Conservation (phyloP, 2,888 invertebrate genomes). For the Tortricodes alternella region DNA sequence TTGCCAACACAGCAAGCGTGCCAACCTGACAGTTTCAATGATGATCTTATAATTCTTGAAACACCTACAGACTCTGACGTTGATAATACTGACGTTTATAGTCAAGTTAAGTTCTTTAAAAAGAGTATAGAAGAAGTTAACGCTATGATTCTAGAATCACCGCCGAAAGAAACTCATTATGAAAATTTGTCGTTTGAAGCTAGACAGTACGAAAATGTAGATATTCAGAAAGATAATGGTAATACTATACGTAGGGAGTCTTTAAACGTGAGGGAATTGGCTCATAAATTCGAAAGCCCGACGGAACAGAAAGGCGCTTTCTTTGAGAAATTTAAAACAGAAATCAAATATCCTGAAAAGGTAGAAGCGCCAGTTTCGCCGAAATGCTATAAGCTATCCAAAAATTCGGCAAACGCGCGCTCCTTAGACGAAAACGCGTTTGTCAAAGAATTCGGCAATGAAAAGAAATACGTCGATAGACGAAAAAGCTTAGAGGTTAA, state of each 20-base stretch:
- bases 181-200: conserved; percentile 60
- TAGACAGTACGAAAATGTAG: conserved; percentile 65
- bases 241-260: conserved; percentile 50
- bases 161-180: conserved; percentile 67
- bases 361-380: conserved; percentile 82
- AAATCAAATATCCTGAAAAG: conserved; percentile 67
- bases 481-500: conserved; percentile 85
- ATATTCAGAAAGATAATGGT: conserved; percentile 65
- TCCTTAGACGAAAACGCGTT: conserved; percentile 90
- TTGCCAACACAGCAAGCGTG: conserved; percentile 83
- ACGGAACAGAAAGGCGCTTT: conserved; percentile 83
- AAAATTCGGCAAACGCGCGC: conserved; percentile 84
- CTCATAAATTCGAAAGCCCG: conserved; percentile 85
- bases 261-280: conserved; percentile 84
- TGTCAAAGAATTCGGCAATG: conserved; percentile 85
- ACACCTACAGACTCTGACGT: conserved; percentile 76
- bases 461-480: conserved; percentile 58
- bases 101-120: conserved; percentile 89
- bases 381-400: conserved; percentile 80
- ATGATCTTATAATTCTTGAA: conserved; percentile 78
- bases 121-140: conserved; percentile 87
- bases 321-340: conserved; percentile 78
- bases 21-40: conserved; percentile 67
- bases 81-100: conserved; percentile 84
- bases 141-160: conserved; percentile 46